phyloP scores from a whole-genome alignment of 2,888 invertebrate species.

The Platycheirus albimanus region DNA sequence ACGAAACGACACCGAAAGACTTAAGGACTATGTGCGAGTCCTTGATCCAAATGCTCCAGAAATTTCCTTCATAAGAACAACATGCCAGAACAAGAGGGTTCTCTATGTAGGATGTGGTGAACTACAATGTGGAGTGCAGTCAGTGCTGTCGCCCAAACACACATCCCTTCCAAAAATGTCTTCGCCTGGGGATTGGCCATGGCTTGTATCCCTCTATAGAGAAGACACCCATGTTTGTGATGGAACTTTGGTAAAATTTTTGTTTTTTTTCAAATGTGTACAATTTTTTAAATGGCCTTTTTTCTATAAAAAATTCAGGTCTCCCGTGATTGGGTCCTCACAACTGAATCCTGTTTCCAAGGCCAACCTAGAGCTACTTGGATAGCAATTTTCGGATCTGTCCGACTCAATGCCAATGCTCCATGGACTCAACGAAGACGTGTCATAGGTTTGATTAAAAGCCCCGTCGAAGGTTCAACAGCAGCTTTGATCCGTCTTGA shows the following conservation, averaged over 20 bases:
- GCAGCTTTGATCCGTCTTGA: constrained; percentile 91
- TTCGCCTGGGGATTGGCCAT: constrained; percentile 95
- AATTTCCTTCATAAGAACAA: constrained; percentile 90
- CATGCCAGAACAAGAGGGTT: constrained; percentile 90
- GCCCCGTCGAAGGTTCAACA: constrained; percentile 94
- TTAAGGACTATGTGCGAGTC: constrained; percentile 90
- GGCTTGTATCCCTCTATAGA: constrained; percentile 92
- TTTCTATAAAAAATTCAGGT: too few relatives aligned
- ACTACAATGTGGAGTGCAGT: constrained; percentile 89
- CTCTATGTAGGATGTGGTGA: constrained; percentile 91
- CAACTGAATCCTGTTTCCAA: constrained; percentile 94
- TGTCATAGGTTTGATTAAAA: constrained; percentile 93
- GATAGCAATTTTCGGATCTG: constrained; percentile 90
- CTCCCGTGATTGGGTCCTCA: constrained; percentile 92
- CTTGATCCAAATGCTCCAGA: constrained; percentile 91
- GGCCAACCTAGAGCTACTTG: constrained; percentile 94
- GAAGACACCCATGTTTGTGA: constrained; percentile 95
- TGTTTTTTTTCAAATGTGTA: too few relatives aligned
- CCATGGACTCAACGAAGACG: constrained; percentile 94
- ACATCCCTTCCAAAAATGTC: constrained; percentile 87
- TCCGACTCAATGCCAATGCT: constrained; percentile 89
- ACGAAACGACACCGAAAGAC: constrained; percentile 85
- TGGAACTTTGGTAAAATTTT: constrained; percentile 87
- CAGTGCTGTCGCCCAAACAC: constrained; percentile 82
- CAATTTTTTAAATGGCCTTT: too few relatives aligned